Evolutionary conservation across 2,888 invertebrate species (phyloP).

Genomic region (Pachycephus smyrnensis): DNA sequence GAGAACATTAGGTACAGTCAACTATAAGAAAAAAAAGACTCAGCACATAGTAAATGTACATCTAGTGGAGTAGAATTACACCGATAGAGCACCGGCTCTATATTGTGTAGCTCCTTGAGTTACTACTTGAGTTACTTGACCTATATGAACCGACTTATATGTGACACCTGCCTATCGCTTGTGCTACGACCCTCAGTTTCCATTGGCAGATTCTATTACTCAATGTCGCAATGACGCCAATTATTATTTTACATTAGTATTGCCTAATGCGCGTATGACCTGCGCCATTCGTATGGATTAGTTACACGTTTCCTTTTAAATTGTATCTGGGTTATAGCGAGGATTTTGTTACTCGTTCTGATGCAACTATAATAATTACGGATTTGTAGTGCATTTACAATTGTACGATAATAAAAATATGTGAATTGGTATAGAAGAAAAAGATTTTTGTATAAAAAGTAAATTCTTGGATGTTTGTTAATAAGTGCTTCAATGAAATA

Average conservation of each 20-base stretch:
- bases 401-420: not conserved
- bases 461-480: not conserved
- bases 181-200: conserved; percentile 9
- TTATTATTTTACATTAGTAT: conserved; percentile 27
- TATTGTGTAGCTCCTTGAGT: conserved; percentile 36
- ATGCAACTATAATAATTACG: not conserved
- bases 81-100: conserved; percentile 11
- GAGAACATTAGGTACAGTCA: not conserved
- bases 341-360: not conserved
- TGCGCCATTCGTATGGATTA: not conserved
- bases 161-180: conserved; percentile 6
- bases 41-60: not conserved
- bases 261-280: conserved; percentile 1
- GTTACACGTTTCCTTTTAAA: not conserved
- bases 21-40: not conserved
- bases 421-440: not conserved
- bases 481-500: no score
- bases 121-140: conserved; percentile 49
- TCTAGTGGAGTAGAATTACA: conserved; percentile 19
- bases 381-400: not conserved
- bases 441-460: not conserved
- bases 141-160: conserved; percentile 40
- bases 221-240: conserved; percentile 42
- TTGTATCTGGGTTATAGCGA: not conserved
- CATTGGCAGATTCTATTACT: conserved; percentile 35